Base-by-base conservation (phyloP, 2,797 vertebrate genomes). In the Gambelia wislizenii region DNA sequence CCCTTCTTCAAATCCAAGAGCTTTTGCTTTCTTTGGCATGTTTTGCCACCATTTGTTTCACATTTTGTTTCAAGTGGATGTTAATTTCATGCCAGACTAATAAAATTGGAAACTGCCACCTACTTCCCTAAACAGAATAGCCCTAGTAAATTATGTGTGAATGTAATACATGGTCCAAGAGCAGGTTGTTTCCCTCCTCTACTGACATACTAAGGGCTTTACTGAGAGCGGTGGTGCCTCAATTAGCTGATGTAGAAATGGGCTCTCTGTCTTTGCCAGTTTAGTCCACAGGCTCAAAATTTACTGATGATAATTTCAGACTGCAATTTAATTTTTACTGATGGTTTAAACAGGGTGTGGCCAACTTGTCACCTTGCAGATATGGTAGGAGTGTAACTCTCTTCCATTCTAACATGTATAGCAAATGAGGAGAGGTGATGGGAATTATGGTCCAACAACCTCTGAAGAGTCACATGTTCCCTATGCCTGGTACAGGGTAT, bases 31-130 rank as follows among this genome's bases (percentile, higher is more conserved):
- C 42, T 30, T 33, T 44, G 47, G 44, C 67, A 1, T 4, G 4
- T 25, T 16, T 9, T 20, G 25, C 56, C 10, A n/a, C 36, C 42
- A 59, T 76, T 90, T 81, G 72, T 90, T 86, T 83, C 79, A 44
- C 79, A 85, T 89, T 89, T 89, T 82, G 52, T 86, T 76, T 86
- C 83, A 83, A 83, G 89, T 20, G 78, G 72, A 86, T 83, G 59
- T 69, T 83, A 82, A 76, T 86, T 59, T 86, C 70, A 76, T 69
- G 56, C 72, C 47, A 86, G 78, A 70, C 56, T 76, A 76, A 77
- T 76, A 86, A 67, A 82, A 20, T 72, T 77, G 30, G 84, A 77
- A 83, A 70, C 56, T 56, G 69, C 74, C 64, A 36, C 61, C 30
- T 22, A 36, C n/a, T 85, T 76, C 25, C 69, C 69, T 75, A 49